These are phyloP conservation scores for Fragariocoptes setiger DNA, from an alignment of 1,140 invertebrate species.

Conservation along the genomic window DNA sequence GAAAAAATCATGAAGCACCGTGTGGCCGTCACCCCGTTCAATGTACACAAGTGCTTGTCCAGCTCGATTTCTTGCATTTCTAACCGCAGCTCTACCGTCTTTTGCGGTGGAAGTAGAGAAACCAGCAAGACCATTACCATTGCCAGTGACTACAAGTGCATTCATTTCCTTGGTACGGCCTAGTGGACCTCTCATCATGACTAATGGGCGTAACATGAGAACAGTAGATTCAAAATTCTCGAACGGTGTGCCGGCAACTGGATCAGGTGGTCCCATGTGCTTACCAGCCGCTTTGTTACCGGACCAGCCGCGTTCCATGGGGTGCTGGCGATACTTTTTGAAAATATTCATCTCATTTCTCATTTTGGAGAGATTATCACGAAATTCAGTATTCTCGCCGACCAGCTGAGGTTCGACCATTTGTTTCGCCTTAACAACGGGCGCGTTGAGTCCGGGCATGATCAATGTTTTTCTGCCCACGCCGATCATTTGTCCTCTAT, in stretches of 20 bases:
- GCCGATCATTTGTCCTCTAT: conserved; percentile 61
- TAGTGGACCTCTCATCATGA: conserved; percentile 50
- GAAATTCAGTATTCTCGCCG: conserved; percentile 33
- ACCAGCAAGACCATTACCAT: conserved; percentile 48
- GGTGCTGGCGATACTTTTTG: conserved; percentile 27
- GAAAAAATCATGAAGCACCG: conserved; percentile 62
- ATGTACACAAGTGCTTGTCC: conserved; percentile 52
- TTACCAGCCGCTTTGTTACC: conserved; percentile 43
- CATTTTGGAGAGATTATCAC: conserved; percentile 32
- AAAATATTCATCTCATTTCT: conserved; percentile 33
- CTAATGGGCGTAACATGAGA: conserved; percentile 40
- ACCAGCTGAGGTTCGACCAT: conserved; percentile 31
- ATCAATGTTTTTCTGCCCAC: conserved; percentile 42
- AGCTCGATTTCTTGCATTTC: conserved; percentile 44
- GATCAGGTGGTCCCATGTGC: conserved; percentile 53
- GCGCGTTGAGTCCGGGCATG: conserved; percentile 66
- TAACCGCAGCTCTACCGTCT: conserved; percentile 13
- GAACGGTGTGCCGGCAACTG: conserved; percentile 44
- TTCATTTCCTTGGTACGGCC: conserved; percentile 35
- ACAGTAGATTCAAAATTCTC: conserved; percentile 56
- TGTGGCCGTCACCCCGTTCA: conserved; percentile 41
- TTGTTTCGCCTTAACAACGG: conserved; percentile 40
- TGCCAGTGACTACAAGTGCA: conserved; percentile 46
- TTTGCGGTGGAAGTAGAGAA: conserved; percentile 13
- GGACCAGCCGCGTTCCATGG: conserved; percentile 60